phyloP scores from a whole-genome alignment of 1,140 invertebrate species.

The Pemphigus obesinymphae region DNA sequence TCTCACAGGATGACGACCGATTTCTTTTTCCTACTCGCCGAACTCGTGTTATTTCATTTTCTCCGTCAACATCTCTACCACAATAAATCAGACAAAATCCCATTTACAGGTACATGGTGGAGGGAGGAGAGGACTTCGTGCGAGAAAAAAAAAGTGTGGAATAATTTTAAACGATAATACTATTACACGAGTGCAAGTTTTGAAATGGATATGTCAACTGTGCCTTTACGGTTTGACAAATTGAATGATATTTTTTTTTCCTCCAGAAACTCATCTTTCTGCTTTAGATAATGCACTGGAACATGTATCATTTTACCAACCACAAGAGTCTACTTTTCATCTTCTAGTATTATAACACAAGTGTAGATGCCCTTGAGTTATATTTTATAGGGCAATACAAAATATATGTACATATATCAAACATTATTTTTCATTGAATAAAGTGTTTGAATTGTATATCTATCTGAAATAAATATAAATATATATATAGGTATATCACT shows the following conservation, averaged over 20 bases:
- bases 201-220: conserved; percentile 37
- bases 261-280: background rate
- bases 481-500: no score
- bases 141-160: conserved; percentile 9
- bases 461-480: no score
- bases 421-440: no score
- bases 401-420: no score
- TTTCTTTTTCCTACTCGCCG: background rate
- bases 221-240: conserved; percentile 25
- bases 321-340: conserved; percentile 13
- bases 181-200: conserved; percentile 11
- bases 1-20: background rate
- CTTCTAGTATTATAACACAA: background rate
- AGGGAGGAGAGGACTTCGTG: no score
- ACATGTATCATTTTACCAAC: background rate
- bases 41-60: background rate
- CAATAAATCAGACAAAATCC: conserved; percentile 30
- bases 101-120: background rate
- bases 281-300: conserved; percentile 33
- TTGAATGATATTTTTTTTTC: conserved; percentile 33
- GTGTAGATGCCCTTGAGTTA: background rate
- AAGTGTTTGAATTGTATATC: no score
- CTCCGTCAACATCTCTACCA: background rate
- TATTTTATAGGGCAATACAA: background rate
- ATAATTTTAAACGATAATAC: conserved; percentile 33